Evolutionary conservation across 2,797 vertebrate species (phyloP).

Genomic region (Karalla daura): DNA sequence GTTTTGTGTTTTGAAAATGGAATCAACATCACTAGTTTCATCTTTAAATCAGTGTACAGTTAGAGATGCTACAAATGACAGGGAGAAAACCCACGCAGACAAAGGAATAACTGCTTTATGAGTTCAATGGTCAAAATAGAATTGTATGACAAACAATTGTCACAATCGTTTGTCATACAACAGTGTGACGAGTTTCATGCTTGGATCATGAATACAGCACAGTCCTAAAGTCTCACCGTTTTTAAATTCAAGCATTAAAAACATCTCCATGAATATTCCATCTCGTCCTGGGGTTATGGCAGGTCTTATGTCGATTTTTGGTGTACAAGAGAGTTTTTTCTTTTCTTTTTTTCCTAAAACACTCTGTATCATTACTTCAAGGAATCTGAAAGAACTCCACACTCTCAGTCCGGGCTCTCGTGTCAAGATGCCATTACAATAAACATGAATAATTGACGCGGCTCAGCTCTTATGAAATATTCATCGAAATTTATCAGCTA

Average conservation of each 20-base stretch:
- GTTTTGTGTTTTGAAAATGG: no score
- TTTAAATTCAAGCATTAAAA: not conserved
- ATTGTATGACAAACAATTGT: no score
- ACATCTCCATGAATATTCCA: not conserved
- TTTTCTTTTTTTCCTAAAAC: not conserved
- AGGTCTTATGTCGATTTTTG: no score
- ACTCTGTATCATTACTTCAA: conserved; percentile 7
- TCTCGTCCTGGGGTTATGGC: not conserved
- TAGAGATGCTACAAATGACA: no score
- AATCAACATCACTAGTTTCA: no score
- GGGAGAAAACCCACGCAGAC: no score
- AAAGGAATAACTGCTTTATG: no score
- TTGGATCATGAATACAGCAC: not conserved
- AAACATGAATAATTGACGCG: conserved; percentile 66
- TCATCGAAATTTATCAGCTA: conserved; percentile 55
- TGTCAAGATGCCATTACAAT: conserved; percentile 59
- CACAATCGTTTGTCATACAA: no score
- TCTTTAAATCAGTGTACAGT: no score
- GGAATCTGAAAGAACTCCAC: conserved; percentile 2
- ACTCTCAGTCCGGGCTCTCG: conserved; percentile 11
- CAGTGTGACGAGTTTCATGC: not conserved
- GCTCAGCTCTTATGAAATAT: conserved; percentile 60
- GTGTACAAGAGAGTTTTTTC: no score
- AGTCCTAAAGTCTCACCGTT: no score
- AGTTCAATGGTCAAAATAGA: no score